Conservation (phyloP, 2,113 vertebrate genomes). For the Sander lucioperca region DNA sequence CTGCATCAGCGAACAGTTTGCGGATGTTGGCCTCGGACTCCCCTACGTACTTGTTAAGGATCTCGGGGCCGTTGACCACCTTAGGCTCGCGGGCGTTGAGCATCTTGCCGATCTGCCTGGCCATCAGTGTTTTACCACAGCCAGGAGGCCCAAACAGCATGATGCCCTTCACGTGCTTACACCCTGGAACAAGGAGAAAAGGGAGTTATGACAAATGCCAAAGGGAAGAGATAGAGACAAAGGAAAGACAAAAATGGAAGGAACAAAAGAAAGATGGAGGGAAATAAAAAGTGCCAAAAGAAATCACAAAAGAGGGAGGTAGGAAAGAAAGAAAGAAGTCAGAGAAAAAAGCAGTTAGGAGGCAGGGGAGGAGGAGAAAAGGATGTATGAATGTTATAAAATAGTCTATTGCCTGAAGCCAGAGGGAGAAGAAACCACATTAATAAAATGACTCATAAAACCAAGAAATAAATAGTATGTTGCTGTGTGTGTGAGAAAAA, state of each 20-base stretch:
- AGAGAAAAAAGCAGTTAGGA: not conserved
- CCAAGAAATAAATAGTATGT: not conserved
- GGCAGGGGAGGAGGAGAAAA: not conserved
- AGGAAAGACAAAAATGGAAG: not conserved
- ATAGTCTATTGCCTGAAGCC: not conserved
- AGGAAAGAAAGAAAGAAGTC: not conserved
- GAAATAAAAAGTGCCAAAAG: not conserved
- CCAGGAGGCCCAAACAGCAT: conserved; percentile 95
- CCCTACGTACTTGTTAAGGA: conserved; percentile 98
- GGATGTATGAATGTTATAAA: not conserved
- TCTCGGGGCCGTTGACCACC: conserved; percentile 97
- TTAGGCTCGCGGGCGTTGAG: conserved; percentile 97
- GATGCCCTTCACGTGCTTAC: conserved; percentile 99
- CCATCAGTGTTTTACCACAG: conserved; percentile 98
- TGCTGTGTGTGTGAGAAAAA: not conserved
- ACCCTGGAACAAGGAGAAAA: conserved; percentile 82
- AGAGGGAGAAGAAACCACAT: not conserved
- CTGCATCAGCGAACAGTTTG: conserved; percentile 97
- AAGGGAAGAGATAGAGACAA: not conserved
- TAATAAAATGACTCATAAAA: conserved; percentile 22
- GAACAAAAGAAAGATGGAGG: not conserved
- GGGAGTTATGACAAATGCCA: not conserved
- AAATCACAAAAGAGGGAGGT: not conserved
- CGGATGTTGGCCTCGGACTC: conserved; percentile 98
- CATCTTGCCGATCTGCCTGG: conserved; percentile 98